A percentile compares a stretch with the other conserved stretches of the same genome.
These are phyloP conservation scores for Melanocharis versteri DNA, from an alignment of 2,113 vertebrate genomes.

Conservation along the genomic window DNA sequence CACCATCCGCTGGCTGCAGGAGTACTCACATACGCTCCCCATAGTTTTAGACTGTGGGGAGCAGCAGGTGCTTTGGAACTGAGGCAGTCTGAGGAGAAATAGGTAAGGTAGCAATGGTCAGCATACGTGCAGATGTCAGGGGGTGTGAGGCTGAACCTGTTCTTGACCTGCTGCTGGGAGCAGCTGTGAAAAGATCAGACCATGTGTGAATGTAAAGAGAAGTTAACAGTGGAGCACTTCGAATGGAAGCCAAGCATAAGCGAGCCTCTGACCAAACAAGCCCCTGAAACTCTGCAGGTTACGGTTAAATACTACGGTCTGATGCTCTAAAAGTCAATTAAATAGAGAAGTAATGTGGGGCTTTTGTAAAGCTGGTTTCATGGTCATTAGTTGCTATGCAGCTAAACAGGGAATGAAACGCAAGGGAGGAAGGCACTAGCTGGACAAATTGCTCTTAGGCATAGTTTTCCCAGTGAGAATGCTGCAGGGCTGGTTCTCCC, in stretches of 20 bases:
- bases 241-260: neutral
- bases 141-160: neutral
- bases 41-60: neutral
- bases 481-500: neutral
- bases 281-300: neutral
- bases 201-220: neutral
- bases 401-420: slow-evolving; percentile 28
- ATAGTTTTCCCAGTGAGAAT: neutral
- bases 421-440: neutral
- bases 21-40: neutral
- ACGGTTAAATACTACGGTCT: neutral
- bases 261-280: neutral
- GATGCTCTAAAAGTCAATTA: slow-evolving; percentile 61
- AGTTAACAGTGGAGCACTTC: neutral
- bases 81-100: neutral
- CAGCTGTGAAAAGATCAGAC: neutral
- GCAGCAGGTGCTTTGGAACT: neutral
- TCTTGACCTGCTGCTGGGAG: neutral
- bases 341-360: slow-evolving; percentile 9
- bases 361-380: slow-evolving; percentile 52
- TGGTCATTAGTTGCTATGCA: slow-evolving; percentile 41
- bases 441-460: neutral
- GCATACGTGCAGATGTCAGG: neutral
- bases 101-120: neutral
- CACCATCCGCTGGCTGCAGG: neutral